Percentiles rank a stretch among this genome's conserved stretches.
These are phyloP conservation scores for Crotophaga sulcirostris DNA, from an alignment of 2,113 vertebrate species.

Conservation along the genomic window DNA sequence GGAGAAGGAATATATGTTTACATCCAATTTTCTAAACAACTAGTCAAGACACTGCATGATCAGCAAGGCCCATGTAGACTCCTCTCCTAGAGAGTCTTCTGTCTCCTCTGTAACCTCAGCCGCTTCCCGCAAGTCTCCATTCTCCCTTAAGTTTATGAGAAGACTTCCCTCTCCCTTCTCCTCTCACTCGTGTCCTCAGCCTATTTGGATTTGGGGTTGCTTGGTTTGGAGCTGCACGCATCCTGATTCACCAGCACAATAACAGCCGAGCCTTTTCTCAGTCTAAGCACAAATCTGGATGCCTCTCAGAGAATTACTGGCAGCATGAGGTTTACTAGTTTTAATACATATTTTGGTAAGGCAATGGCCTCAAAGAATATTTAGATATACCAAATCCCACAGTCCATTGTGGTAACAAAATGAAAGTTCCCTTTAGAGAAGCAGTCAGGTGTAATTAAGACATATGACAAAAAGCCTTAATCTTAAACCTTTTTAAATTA, in stretches of 20 bases:
- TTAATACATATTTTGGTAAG: not conserved
- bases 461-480: conserved; percentile 33
- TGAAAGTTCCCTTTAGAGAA: not conserved
- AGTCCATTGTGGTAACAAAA: not conserved
- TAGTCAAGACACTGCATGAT: not conserved
- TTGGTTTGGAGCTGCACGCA: not conserved
- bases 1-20: not conserved
- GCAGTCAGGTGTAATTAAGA: not conserved
- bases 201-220: not conserved
- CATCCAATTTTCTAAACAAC: not conserved
- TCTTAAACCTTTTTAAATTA: conserved; percentile 55
- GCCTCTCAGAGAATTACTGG: not conserved
- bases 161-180: not conserved
- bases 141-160: not conserved
- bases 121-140: not conserved
- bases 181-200: not conserved
- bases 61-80: not conserved
- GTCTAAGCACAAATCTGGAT: not conserved
- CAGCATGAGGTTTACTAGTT: not conserved
- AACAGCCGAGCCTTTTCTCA: not conserved
- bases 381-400: not conserved
- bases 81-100: not conserved
- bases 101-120: not conserved
- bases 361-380: not conserved
- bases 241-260: not conserved